These are phyloP conservation scores for Stenoptilia bipunctidactyla DNA, from an alignment of 2,888 invertebrate genomes.

Conservation along the genomic window DNA sequence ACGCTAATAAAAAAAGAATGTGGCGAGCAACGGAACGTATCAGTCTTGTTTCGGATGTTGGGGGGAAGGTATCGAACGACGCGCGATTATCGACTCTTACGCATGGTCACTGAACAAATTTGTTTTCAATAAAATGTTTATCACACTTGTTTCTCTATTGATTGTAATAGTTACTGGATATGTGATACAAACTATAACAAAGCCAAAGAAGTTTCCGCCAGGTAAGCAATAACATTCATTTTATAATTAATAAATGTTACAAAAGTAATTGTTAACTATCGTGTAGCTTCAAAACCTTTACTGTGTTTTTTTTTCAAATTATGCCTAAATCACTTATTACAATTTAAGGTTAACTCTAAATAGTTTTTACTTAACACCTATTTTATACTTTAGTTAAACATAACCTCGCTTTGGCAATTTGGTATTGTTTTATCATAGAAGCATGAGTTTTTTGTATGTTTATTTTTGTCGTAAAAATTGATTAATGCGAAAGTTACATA, in stretches of 20 bases:
- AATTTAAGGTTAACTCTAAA: no score
- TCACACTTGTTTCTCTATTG: constrained; percentile 14
- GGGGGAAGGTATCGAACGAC: constrained; percentile 11
- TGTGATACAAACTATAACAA: constrained; percentile 5
- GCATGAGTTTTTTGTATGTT: no score
- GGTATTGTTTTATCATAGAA: no score
- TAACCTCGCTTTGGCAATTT: constrained; percentile 2
- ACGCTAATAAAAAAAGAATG: constrained; percentile 8
- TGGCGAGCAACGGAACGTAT: constrained; percentile 7
- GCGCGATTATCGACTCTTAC: not conserved
- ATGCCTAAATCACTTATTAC: no score
- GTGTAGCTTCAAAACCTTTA: no score
- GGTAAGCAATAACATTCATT: constrained; percentile 7
- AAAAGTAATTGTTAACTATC: no score
- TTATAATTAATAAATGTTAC: no score
- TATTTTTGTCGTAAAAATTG: no score
- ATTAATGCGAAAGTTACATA: no score
- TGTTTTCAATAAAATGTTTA: constrained; percentile 16
- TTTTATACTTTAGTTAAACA: not conserved
- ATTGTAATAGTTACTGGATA: constrained; percentile 13
- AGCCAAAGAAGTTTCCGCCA: constrained; percentile 9
- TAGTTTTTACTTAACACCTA: no score
- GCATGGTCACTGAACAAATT: constrained; percentile 1
- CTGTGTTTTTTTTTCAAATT: no score
- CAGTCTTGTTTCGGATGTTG: constrained; percentile 24